Evolutionary conservation across 2,888 invertebrate genomes (phyloP).

Genomic region (Leptodirus hochenwartii): DNA sequence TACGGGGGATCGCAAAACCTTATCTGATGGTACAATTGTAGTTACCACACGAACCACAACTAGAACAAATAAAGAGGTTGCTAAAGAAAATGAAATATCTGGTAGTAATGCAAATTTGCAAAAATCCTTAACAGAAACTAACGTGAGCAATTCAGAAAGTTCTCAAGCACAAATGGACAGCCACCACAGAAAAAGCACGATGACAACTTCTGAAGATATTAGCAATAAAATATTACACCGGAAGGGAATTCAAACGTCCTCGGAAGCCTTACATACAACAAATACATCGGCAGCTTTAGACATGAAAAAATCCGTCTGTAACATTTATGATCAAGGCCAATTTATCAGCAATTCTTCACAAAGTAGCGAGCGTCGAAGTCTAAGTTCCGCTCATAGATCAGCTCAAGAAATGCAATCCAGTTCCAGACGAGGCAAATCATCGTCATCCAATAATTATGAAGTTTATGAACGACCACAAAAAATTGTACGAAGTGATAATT

Average conservation of each 20-base stretch:
- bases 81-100: conserved; percentile 1
- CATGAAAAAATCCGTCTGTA: conserved; percentile 63
- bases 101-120: no score
- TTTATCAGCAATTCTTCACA: conserved; percentile 46
- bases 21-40: conserved; percentile 33
- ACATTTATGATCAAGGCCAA: conserved; percentile 55
- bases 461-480: conserved; percentile 41
- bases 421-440: conserved; percentile 29
- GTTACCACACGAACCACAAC: conserved; percentile 31
- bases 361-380: conserved; percentile 54
- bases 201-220: conserved; percentile 55
- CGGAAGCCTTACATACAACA: conserved; percentile 57
- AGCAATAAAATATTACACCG: conserved; percentile 63
- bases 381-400: conserved; percentile 62
- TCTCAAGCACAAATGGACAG: conserved; percentile 11
- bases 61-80: conserved; percentile 14
- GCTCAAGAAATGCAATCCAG: conserved; percentile 31
- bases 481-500: conserved; percentile 42
- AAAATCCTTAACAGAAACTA: conserved; percentile 23
- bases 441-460: conserved; percentile 25
- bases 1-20: conserved; percentile 25
- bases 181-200: conserved; percentile 57
- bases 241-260: conserved; percentile 45
- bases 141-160: conserved; percentile 16
- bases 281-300: conserved; percentile 57